Evolutionary conservation across 2,113 vertebrate species (phyloP), one percentile per base, ranked within the genome.

Genomic region (Scolopax mira): DNA sequence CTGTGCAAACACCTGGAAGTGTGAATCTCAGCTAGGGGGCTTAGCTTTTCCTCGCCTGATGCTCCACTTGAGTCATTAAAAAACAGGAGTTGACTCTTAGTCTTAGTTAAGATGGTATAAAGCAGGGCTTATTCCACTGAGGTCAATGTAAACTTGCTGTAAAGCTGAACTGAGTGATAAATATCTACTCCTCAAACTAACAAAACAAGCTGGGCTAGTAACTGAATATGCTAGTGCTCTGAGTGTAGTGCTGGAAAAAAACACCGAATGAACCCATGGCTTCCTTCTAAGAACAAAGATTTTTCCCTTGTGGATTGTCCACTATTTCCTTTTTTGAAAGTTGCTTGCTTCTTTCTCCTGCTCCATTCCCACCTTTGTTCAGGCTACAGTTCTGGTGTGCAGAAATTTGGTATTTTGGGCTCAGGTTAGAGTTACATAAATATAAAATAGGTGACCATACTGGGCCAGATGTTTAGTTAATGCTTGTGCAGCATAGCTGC

Each of bases 1-100:
- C 2, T 0, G 0, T 0, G 1, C 30, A 58, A 54, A 8, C 19
- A 60, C 31, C 33, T 39, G 11, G 28, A 58, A 79, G 18, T 19
- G 35, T 75, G 70, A 85, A 51, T 55, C 58, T 91, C 30, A 75
- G 31, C 30, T 41, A 44, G 1, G 0, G 75, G 48, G 24, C 23
- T 74, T 52, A 64, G 70, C 18, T 83, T 86, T 54, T 30, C 55
- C 70, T 91, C 31, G 3, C 51, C 12, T 64, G n/a, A 62, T 5
- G 9, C 22, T 74, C 16, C 44, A 22, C 31, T 69, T 46, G 44
- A 83, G 58, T 88, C 21, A 37, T 23, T 39, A 54, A 69, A 85
- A 90, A 52, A 1, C 9, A 64, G 37, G 80, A 58, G 7, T 48
- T 87, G 61, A 22, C 39, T 81, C 54, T 55, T 93, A 84, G 78